Conservation (phyloP, 2,888 invertebrate genomes). For the Polydrusus cervinus region DNA sequence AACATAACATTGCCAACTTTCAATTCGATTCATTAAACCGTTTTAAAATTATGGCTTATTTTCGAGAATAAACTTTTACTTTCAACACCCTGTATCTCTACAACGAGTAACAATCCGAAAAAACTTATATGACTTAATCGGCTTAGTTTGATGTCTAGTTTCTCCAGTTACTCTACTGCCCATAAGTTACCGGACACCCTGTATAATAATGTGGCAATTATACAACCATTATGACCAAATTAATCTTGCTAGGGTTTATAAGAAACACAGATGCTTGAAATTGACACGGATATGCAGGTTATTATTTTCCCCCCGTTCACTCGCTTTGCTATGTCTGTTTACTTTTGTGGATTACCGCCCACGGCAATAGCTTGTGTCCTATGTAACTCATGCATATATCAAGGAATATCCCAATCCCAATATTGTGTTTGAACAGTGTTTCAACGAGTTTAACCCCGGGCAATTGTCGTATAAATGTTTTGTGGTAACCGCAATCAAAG, state of each 20-base stretch:
- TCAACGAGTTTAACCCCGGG: slow-evolving; percentile 13
- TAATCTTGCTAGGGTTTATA: slow-evolving; percentile 25
- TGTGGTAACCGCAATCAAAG: background rate
- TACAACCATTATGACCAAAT: background rate
- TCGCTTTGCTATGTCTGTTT: slow-evolving; percentile 43
- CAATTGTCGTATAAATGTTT: slow-evolving; percentile 3
- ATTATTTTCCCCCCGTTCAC: slow-evolving; percentile 44
- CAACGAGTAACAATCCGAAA: no score
- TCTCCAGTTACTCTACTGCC: no score
- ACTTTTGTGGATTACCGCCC: slow-evolving; percentile 42
- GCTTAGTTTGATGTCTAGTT: no score
- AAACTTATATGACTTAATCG: no score
- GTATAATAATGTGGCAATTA: no score
- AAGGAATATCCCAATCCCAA: slow-evolving; percentile 20
- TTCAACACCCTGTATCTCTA: no score
- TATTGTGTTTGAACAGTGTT: slow-evolving; percentile 24
- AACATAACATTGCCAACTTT: no score
- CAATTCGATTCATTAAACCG: no score
- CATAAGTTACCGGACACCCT: no score
- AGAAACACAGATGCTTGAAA: slow-evolving; percentile 16
- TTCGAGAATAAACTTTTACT: no score
- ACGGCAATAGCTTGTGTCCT: slow-evolving; percentile 38
- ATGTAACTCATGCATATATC: slow-evolving; percentile 22
- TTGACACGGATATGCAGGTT: slow-evolving; percentile 34
- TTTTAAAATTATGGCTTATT: no score